Conservation (phyloP, 37 sponge, comb jelly and placozoan genomes). For the Crambe crambe region DNA sequence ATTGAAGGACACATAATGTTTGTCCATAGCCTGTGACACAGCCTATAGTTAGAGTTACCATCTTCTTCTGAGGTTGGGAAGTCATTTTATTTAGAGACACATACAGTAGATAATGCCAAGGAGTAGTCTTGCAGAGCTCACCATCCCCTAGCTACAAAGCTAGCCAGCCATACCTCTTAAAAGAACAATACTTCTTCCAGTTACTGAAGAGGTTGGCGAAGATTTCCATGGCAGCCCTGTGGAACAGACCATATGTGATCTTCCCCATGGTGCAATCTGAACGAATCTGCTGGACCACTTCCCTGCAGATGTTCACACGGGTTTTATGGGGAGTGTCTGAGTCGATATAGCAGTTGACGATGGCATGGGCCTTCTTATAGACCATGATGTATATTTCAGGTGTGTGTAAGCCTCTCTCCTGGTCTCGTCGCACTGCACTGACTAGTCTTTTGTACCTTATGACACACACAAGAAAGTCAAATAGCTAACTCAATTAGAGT, state of each 20-base stretch:
- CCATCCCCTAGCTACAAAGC: too few relatives aligned
- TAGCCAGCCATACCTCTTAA: too few relatives aligned
- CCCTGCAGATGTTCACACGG: slow-evolving; percentile 75
- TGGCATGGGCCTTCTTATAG: slow-evolving; percentile 87
- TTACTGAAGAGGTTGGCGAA: slow-evolving; percentile 73
- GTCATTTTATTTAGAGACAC: too few relatives aligned
- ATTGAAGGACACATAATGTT: too few relatives aligned
- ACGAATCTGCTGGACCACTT: slow-evolving; percentile 60
- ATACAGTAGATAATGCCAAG: too few relatives aligned
- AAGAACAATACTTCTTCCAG: slow-evolving; percentile 77
- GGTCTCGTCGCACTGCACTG: slow-evolving; percentile 41
- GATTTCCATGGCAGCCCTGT: slow-evolving; percentile 83
- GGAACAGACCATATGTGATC: slow-evolving; percentile 82
- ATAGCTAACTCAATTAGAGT: too few relatives aligned
- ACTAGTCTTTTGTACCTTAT: slow-evolving; percentile 66
- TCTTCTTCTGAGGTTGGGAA: too few relatives aligned
- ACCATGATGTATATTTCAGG: slow-evolving; percentile 77
- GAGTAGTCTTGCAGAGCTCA: too few relatives aligned
- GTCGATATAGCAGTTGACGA: slow-evolving; percentile 86
- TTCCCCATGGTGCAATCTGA: slow-evolving; percentile 50
- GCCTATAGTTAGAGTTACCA: too few relatives aligned
- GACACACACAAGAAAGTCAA: neutral
- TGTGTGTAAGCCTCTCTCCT: slow-evolving; percentile 32
- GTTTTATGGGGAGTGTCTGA: slow-evolving; percentile 79
- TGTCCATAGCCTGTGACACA: too few relatives aligned